These are phyloP conservation scores for Ophion ventricosus DNA, from an alignment of 2,888 invertebrate species.

Conservation along the genomic window DNA sequence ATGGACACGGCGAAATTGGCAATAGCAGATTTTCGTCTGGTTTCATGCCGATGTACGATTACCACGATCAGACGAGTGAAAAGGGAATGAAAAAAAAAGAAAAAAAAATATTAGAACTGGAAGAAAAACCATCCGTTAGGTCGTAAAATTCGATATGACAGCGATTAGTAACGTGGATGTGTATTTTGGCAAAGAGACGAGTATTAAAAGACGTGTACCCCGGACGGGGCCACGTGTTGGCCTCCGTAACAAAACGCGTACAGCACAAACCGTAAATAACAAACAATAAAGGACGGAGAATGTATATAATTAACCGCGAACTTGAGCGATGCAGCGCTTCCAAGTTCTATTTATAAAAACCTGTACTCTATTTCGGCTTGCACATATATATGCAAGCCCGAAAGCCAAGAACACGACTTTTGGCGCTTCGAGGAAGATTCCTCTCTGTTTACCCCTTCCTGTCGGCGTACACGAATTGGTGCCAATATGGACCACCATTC, in stretches of 20 bases:
- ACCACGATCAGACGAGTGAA: slow-evolving; percentile 24
- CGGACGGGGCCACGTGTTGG: slow-evolving; percentile 33
- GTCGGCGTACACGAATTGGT: neutral
- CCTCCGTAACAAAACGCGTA: slow-evolving; percentile 60
- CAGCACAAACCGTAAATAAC: slow-evolving; percentile 65
- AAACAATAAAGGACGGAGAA: slow-evolving; percentile 66
- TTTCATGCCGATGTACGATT: neutral
- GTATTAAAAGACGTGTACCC: neutral
- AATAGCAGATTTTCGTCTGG: neutral
- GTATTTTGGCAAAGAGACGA: slow-evolving; percentile 25
- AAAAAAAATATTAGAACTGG: neutral
- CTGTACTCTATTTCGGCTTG: slow-evolving; percentile 64
- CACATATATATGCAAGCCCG: slow-evolving; percentile 14
- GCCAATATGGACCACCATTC: slow-evolving; percentile 1
- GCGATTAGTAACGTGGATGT: neutral
- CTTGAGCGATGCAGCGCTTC: slow-evolving; percentile 64
- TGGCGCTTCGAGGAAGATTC: slow-evolving; percentile 57
- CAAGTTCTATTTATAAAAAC: slow-evolving; percentile 69
- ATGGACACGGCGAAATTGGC: slow-evolving; percentile 50
- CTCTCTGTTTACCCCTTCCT: slow-evolving; percentile 2
- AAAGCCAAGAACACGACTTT: slow-evolving; percentile 45
- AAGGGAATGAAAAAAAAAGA: slow-evolving; percentile 7
- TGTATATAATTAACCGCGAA: slow-evolving; percentile 68
- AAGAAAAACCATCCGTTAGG: neutral
- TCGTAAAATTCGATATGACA: neutral